These are phyloP conservation scores for Sitodiplosis mosellana DNA, from an alignment of 1,140 invertebrate species.

Conservation along the genomic window DNA sequence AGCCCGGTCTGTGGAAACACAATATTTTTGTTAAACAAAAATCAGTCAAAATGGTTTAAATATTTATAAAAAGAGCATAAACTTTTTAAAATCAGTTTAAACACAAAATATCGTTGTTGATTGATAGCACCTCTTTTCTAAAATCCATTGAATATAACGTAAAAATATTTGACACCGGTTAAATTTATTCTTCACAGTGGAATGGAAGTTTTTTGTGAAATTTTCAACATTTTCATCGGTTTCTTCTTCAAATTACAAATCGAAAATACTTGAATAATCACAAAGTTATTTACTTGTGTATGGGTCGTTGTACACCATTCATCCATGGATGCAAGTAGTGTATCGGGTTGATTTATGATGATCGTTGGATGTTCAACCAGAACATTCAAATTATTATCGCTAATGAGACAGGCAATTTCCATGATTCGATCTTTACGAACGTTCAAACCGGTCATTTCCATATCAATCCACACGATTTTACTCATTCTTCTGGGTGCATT, in stretches of 20 bases:
- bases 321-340: slow-evolving; percentile 57
- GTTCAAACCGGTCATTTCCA: slow-evolving; percentile 64
- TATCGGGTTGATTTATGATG: slow-evolving; percentile 62
- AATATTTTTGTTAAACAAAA: slow-evolving; percentile 13
- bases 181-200: too few species aligned
- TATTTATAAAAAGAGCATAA: too few species aligned
- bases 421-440: slow-evolving; percentile 59
- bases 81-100: too few species aligned
- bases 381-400: slow-evolving; percentile 60
- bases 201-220: too few species aligned
- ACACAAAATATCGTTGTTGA: too few species aligned
- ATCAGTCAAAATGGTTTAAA: slow-evolving; percentile 5
- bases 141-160: too few species aligned
- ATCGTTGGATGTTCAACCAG: slow-evolving; percentile 58
- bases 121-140: too few species aligned
- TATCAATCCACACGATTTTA: slow-evolving; percentile 32
- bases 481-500: slow-evolving; percentile 6
- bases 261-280: slow-evolving; percentile 1
- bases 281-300: slow-evolving; percentile 32
- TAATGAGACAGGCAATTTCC: slow-evolving; percentile 77
- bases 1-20: slow-evolving; percentile 47
- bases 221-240: too few species aligned
- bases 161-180: too few species aligned
- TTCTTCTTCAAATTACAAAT: too few species aligned
- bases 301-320: slow-evolving; percentile 68